Evolutionary conservation across 2,888 invertebrate species (phyloP).

Genomic region (Cosmia trapezina): DNA sequence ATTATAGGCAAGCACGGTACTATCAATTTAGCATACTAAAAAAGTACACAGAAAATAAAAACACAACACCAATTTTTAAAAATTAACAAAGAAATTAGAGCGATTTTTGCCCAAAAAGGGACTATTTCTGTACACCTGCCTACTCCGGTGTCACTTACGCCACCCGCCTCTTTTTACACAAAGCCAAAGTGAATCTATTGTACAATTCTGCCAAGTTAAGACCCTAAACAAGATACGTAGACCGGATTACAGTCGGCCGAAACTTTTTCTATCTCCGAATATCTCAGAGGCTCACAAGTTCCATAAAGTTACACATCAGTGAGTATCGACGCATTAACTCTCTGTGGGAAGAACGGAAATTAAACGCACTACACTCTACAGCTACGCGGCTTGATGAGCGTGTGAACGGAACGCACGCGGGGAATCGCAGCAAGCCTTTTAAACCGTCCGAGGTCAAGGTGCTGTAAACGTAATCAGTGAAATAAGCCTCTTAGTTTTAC

Average conservation of each 20-base stretch:
- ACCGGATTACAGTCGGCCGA: slow-evolving; percentile 26
- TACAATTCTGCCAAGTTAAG: background rate
- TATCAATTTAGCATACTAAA: too few relatives aligned
- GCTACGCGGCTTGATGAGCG: slow-evolving; percentile 56
- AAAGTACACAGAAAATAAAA: too few relatives aligned
- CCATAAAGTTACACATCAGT: slow-evolving; percentile 42
- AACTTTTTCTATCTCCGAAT: slow-evolving; percentile 48
- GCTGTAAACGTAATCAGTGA: slow-evolving; percentile 42
- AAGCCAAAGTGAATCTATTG: background rate
- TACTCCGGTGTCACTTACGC: background rate
- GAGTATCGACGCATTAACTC: slow-evolving; percentile 43
- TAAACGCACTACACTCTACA: slow-evolving; percentile 50
- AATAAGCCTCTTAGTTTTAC: slow-evolving; percentile 24
- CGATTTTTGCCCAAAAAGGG: background rate
- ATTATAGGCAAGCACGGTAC: too few relatives aligned
- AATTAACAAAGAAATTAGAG: too few relatives aligned
- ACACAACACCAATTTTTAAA: too few relatives aligned
- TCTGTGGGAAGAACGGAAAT: slow-evolving; percentile 55
- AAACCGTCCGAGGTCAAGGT: slow-evolving; percentile 50
- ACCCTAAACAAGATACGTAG: slow-evolving; percentile 3
- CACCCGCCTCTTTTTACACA: background rate
- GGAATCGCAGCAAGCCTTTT: slow-evolving; percentile 40
- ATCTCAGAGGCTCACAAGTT: slow-evolving; percentile 32
- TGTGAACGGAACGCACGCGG: slow-evolving; percentile 53
- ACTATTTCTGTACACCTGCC: background rate